Evolutionary conservation across 2,888 invertebrate genomes (phyloP).

Genomic region (Hanleya hanleyi): DNA sequence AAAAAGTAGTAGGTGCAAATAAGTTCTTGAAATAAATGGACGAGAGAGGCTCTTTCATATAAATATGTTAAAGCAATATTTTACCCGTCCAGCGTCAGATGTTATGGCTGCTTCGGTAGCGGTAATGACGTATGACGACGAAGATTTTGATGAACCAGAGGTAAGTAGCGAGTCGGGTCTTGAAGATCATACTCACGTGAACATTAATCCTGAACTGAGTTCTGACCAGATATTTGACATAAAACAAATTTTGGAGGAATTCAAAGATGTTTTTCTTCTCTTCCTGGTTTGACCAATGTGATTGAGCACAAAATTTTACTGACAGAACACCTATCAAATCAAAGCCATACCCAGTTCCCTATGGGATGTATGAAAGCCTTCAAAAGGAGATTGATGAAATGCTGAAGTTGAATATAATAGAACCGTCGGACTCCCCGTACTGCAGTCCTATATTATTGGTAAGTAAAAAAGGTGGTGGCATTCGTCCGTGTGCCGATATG

Average conservation of each 20-base stretch:
- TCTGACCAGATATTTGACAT: not conserved
- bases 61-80: conserved; percentile 29
- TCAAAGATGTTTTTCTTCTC: not conserved
- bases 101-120: not conserved
- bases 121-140: not conserved
- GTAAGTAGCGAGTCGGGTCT: not conserved
- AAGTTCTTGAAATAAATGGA: conserved; percentile 31
- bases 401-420: not conserved
- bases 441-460: not conserved
- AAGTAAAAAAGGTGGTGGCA: not conserved
- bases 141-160: not conserved
- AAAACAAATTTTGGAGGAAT: not conserved
- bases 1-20: not conserved
- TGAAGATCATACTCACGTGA: not conserved
- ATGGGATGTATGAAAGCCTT: not conserved
- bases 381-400: not conserved
- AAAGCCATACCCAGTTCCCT: not conserved
- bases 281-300: not conserved
- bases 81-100: not conserved
- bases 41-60: conserved; percentile 26
- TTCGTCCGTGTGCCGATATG: not conserved
- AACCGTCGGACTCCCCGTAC: not conserved
- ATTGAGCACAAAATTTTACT: not conserved
- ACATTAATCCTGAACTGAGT: not conserved
- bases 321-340: not conserved